Base-by-base conservation (phyloP, 2,113 vertebrate species). In the Eurypyga helias region DNA sequence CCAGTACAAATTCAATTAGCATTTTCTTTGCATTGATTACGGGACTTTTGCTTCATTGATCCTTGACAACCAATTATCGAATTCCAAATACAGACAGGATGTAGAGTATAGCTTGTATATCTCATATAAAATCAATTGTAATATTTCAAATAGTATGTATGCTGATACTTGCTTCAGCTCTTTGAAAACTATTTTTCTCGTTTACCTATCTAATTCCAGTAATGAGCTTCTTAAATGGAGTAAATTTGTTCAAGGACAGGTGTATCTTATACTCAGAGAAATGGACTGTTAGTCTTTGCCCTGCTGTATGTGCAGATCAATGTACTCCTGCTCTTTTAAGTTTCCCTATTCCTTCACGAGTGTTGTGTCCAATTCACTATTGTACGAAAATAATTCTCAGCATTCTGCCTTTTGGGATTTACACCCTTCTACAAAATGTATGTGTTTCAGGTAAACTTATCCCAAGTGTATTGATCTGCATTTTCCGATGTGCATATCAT, bases 241-340 rank as follows among this genome's bases (percentile, higher is more conserved):
- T 24, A 67, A 58, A 73, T 33, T 49, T 55, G 12, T 69, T 82
- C 54, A 82, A 82, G 28, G 10, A 33, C 25, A 85, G 48, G 41
- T 45, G 31, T 26, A 23, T 54, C 31, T 55, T 69, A 60, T 69
- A 5, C 54, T 77, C 15, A 82, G 58, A 55, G 31, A 83, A 88
- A 87, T 8, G 8, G 16, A 29, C 28, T 64, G 31, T 43, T 31
- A 20, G 2, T 51, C 14, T 70, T 76, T 0, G 0, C 6, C 7
- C 36, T 7, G 4, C 6, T 0, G 11, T 54, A 20, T 29, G 17
- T 31, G 11, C 9, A 67, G 43, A 45, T 51, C 34, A 66, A 10
- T 31, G 6, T 43, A 62, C 41, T 18, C 20, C 49, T 49, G 6
- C 10, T 80, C 33, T 79, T 89, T 61, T 36, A 3, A 36, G 5